Conservation (phyloP, 2,888 invertebrate genomes). For the Melanostoma scalare region DNA sequence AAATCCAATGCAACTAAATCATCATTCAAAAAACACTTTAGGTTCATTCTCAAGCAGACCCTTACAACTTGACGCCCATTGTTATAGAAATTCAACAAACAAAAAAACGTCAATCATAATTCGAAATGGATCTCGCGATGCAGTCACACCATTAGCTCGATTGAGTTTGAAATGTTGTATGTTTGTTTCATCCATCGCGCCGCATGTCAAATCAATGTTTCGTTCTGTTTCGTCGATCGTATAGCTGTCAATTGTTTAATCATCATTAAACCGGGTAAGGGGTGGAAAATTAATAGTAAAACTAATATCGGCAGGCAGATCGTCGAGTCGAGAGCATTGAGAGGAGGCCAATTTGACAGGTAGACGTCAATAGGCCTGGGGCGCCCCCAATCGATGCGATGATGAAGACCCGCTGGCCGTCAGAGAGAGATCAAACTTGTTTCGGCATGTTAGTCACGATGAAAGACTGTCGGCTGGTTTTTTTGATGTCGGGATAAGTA, state of each 20-base stretch:
- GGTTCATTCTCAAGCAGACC: constrained; percentile 1
- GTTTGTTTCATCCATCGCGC: constrained; percentile 15
- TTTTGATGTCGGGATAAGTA: constrained; percentile 68
- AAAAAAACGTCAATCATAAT: constrained; percentile 69
- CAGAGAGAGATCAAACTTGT: constrained; percentile 48
- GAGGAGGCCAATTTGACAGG: constrained; percentile 43
- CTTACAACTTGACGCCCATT: constrained; percentile 44
- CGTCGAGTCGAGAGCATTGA: constrained; percentile 12
- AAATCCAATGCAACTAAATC: neutral
- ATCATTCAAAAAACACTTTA: neutral
- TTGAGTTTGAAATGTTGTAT: constrained; percentile 47
- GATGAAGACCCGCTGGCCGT: constrained; percentile 21
- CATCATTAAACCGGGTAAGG: constrained; percentile 27
- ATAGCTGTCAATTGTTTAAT: constrained; percentile 70
- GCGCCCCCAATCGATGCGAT: constrained; percentile 58
- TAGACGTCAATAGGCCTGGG: constrained; percentile 58
- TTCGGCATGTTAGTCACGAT: constrained; percentile 67
- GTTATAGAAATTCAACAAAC: constrained; percentile 50
- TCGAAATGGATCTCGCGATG: constrained; percentile 67
- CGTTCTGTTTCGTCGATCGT: constrained; percentile 40
- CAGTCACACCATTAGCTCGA: constrained; percentile 69
- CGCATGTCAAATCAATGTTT: constrained; percentile 49
- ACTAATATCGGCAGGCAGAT: constrained; percentile 58
- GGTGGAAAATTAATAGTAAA: constrained; percentile 61
- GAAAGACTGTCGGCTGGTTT: constrained; percentile 61